Conservation (phyloP, 2,888 invertebrate genomes). For the Allygus modestus region DNA sequence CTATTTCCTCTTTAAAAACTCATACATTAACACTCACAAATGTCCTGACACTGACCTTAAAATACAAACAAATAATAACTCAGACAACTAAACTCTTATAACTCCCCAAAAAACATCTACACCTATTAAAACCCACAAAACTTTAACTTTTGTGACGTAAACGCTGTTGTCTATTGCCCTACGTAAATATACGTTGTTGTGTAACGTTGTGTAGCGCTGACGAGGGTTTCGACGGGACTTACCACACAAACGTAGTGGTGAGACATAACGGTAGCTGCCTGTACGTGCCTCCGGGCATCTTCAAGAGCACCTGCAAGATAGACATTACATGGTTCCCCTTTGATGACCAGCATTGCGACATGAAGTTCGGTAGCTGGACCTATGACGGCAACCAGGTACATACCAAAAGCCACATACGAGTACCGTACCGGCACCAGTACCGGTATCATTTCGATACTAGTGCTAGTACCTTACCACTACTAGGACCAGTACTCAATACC, state of each 20-base stretch:
- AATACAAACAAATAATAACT: too few species aligned
- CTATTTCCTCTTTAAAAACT: too few species aligned
- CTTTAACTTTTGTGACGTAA: not conserved
- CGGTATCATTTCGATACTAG: too few species aligned
- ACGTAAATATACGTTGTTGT: constrained; percentile 4
- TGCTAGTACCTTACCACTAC: too few species aligned
- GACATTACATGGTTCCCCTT: constrained; percentile 99
- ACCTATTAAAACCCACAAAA: not conserved
- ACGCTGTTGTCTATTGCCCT: not conserved
- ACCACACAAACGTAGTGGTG: constrained; percentile 99
- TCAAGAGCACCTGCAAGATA: constrained; percentile 99
- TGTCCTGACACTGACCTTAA: too few species aligned
- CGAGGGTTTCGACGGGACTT: constrained; percentile 99
- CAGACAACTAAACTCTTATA: too few species aligned
- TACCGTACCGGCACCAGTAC: too few species aligned
- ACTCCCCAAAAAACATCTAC: too few species aligned
- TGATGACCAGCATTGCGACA: constrained; percentile 99
- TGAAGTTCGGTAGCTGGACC: constrained; percentile 99
- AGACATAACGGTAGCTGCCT: constrained; percentile 98
- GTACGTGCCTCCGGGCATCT: constrained; percentile 99
- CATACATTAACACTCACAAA: too few species aligned
- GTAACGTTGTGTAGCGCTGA: constrained; percentile 87
- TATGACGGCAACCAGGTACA: constrained; percentile 97
- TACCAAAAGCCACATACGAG: not conserved
- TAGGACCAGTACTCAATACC: too few species aligned